phyloP scores from a whole-genome alignment of 2,888 invertebrate genomes.

The Cordylochernes scorpioides region DNA sequence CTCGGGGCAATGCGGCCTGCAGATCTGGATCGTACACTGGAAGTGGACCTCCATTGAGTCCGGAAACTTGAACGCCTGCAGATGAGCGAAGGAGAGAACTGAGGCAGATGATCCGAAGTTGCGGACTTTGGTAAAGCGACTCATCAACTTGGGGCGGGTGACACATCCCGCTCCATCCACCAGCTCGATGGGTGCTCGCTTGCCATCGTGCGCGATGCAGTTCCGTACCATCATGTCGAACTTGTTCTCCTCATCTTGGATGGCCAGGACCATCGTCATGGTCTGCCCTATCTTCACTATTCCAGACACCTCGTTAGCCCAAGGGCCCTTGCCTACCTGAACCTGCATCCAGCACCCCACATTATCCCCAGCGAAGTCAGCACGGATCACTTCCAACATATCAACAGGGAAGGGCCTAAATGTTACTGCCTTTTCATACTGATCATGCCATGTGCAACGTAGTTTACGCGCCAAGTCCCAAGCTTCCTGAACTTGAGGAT shows the following conservation, averaged over 20 bases:
- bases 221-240: slow-evolving; percentile 82
- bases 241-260: slow-evolving; percentile 76
- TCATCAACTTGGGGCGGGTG: slow-evolving; percentile 70
- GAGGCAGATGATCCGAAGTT: slow-evolving; percentile 80
- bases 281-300: too few relatives aligned
- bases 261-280: slow-evolving; percentile 92
- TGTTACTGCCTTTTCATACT: slow-evolving; percentile 78
- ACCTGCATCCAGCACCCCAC: slow-evolving; percentile 96
- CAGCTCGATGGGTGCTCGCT: slow-evolving; percentile 67
- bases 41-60: slow-evolving; percentile 89
- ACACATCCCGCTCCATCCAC: slow-evolving; percentile 78
- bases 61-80: slow-evolving; percentile 83
- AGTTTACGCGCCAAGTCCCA: slow-evolving; percentile 82
- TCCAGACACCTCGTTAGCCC: too few relatives aligned
- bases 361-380: slow-evolving; percentile 78
- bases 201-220: slow-evolving; percentile 79
- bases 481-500: slow-evolving; percentile 61
- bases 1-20: slow-evolving; percentile 70
- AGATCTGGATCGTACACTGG: slow-evolving; percentile 80
- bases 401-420: slow-evolving; percentile 82
- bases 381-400: slow-evolving; percentile 75
- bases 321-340: too few relatives aligned
- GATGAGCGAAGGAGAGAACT: slow-evolving; percentile 67
- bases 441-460: slow-evolving; percentile 79
- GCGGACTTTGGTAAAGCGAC: slow-evolving; percentile 73